A percentile compares a stretch with the other conserved stretches of the same genome.
phyloP scores from a whole-genome alignment of 2,113 vertebrate genomes.

The Eleginops maclovinus region DNA sequence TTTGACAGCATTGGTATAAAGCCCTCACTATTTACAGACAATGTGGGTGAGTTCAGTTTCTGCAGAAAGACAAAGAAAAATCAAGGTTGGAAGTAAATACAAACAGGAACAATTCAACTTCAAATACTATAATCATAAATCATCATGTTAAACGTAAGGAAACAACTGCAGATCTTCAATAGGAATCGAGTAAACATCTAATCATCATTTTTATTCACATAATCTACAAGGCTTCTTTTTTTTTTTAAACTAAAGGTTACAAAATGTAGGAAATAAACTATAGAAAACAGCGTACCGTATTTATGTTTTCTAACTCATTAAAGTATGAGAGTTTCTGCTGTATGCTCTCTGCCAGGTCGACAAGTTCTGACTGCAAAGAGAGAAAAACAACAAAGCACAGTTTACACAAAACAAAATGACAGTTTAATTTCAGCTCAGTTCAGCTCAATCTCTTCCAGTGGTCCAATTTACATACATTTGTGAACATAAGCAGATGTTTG shows the following conservation, averaged over 20 bases:
- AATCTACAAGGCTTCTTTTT: neutral
- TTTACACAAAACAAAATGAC: slow-evolving; percentile 1
- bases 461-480: slow-evolving; percentile 15
- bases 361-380: slow-evolving; percentile 90
- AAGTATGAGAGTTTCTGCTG: slow-evolving; percentile 99
- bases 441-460: neutral
- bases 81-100: neutral
- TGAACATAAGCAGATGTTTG: slow-evolving; percentile 3
- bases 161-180: neutral
- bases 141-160: too few relatives aligned
- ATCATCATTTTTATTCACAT: neutral
- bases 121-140: slow-evolving; percentile 10
- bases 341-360: slow-evolving; percentile 95
- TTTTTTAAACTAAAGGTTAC: neutral
- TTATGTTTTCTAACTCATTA: slow-evolving; percentile 96
- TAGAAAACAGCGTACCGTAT: slow-evolving; percentile 86
- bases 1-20: slow-evolving; percentile 98
- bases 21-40: slow-evolving; percentile 97
- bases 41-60: slow-evolving; percentile 95
- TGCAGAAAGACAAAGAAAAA: slow-evolving; percentile 73
- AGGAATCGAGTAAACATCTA: neutral
- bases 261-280: neutral
- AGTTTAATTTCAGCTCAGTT: slow-evolving; percentile 30
- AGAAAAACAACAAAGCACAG: slow-evolving; percentile 53
- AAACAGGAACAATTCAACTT: neutral